Percentiles rank a stretch among this genome's conserved stretches.
Conservation (phyloP, 1,140 invertebrate species). For the Lepidotrigona ventralis region DNA sequence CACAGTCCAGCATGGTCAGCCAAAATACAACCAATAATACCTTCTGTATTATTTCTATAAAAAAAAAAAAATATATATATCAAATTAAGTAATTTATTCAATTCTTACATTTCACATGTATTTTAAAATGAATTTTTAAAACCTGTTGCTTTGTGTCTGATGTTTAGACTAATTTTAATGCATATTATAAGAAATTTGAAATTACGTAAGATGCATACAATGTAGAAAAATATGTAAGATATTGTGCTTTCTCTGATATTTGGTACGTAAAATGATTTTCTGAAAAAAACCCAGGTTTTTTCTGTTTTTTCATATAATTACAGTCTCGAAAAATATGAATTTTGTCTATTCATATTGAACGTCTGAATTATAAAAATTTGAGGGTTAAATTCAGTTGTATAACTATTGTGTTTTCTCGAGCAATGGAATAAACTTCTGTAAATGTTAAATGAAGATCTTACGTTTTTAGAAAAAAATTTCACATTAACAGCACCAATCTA, state of each 20-base stretch:
- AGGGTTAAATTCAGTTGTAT: background rate
- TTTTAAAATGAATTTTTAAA: background rate
- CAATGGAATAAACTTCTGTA: background rate
- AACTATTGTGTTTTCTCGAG: background rate
- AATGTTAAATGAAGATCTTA: background rate
- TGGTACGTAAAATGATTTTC: too few species aligned
- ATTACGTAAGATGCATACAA: too few species aligned
- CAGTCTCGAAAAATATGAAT: too few species aligned
- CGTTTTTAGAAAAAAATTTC: background rate
- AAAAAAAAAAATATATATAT: constrained; percentile 3
- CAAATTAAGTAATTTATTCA: constrained; percentile 7
- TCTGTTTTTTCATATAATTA: too few species aligned
- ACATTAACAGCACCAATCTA: background rate
- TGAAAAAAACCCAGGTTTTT: too few species aligned
- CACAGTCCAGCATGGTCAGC: constrained; percentile 77
- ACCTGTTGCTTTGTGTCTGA: background rate
- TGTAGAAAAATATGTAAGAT: too few species aligned
- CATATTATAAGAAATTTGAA: too few species aligned
- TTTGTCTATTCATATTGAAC: too few species aligned
- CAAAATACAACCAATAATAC: constrained; percentile 74
- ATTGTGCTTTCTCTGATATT: too few species aligned
- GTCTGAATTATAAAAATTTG: background rate
- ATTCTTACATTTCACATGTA: background rate
- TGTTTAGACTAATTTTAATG: too few species aligned
- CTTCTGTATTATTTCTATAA: constrained; percentile 67